Percentiles rank a stretch among this genome's conserved stretches.
Evolutionary conservation across 2,113 vertebrate genomes (phyloP).

Genomic region (Sciurus niger): DNA sequence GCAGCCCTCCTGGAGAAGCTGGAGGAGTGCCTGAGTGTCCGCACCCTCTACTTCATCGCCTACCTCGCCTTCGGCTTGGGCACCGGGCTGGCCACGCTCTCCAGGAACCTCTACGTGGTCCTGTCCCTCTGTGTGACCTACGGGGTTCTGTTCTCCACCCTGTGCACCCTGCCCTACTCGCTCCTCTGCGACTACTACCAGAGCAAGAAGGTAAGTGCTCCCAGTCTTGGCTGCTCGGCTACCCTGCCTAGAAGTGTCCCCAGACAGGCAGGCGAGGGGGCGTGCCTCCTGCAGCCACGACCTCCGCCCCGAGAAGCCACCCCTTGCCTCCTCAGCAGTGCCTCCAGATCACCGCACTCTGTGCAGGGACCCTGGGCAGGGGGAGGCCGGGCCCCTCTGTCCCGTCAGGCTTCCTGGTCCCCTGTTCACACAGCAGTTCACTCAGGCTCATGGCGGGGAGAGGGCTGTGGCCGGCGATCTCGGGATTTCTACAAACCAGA

Average conservation of each 20-base stretch:
- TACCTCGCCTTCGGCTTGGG: slow-evolving; percentile 97
- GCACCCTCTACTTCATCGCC: slow-evolving; percentile 97
- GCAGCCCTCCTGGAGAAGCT: slow-evolving; percentile 97
- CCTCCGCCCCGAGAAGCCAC: background rate
- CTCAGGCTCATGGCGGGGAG: background rate
- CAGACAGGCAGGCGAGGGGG: too few relatives aligned
- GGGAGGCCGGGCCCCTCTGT: fast-evolving
- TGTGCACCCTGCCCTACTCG: slow-evolving; percentile 98
- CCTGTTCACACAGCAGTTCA: background rate
- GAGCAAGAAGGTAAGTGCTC: slow-evolving; percentile 93
- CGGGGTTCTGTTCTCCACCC: slow-evolving; percentile 96
- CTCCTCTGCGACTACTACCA: slow-evolving; percentile 99
- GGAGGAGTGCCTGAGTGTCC: slow-evolving; percentile 95
- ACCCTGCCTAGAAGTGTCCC: fast-evolving
- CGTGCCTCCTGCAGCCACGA: too few relatives aligned
- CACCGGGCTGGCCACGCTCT: slow-evolving; percentile 96
- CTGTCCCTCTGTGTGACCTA: slow-evolving; percentile 96
- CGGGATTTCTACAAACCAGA: background rate
- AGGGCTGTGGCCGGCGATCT: fast-evolving
- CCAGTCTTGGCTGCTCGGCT: fast-evolving
- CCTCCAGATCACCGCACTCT: background rate
- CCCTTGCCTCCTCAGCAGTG: background rate
- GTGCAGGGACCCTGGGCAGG: background rate
- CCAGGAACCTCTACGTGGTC: slow-evolving; percentile 95
- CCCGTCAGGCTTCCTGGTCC: background rate